Base-by-base conservation (phyloP, 2,113 vertebrate species). In the Oxyruncus cristatus region DNA sequence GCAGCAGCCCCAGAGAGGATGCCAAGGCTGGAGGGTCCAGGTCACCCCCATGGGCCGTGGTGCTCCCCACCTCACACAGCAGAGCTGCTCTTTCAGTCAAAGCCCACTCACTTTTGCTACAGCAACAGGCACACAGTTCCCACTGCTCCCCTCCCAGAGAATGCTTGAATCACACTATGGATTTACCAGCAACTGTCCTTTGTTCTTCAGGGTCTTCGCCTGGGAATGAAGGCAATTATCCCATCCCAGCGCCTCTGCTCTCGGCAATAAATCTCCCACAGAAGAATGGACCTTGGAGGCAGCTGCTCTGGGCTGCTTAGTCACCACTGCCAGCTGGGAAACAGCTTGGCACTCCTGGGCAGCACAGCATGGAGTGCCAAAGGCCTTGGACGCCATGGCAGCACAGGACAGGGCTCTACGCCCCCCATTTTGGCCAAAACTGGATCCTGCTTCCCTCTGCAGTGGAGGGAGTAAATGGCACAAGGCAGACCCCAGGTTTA, bases 181-280 rank as follows among this genome's bases (percentile, higher is more conserved):
- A 93, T 77, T 92, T 81, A 67, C 71, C 6, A 93, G 96, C 94
- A 97, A 97, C 93, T 88, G 90, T 39, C 94, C 96, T 96, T 98
- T 98, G 96, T 97, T 91, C 62, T 22, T 21, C 50, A 26, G 95
- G 78, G 78, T 75, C 89, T 91, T 79, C 0, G 75, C 89, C 94
- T 50, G 85, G 56, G 94, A 96, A 96, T 50, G 88, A 80, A 86
- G 91, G 87, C 91, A 72, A 71, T 97, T 95, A 88, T 32, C 89
- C 27, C 85, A 91, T 85, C 95, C 81, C 88, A 63, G 85, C 2
- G 35, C 90, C 94, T 94, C 84, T 89, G 78, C 88, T 89, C 14
- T 5, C 23, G 3, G 93, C 93, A 83, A 50, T 98, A 97, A 98
- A 97, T 98, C 94, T 97, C 92, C 53, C 53, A 4, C 68, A 67